Evolutionary conservation across 1,140 invertebrate species (phyloP).

Genomic region (Cardiocondyla obscurior): DNA sequence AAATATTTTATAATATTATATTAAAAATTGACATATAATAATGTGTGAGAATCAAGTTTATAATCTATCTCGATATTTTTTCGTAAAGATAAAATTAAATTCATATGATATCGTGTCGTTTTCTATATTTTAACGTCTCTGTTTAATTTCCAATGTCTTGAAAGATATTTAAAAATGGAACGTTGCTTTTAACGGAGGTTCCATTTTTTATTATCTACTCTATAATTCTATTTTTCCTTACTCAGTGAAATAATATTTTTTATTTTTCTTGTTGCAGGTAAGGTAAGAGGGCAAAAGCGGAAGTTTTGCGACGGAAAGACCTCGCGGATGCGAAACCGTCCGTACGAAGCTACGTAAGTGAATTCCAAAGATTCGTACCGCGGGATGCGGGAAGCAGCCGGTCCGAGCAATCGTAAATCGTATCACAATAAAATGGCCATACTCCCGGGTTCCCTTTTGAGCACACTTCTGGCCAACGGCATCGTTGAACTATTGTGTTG

Average conservation of each 20-base stretch:
- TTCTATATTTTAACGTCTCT: not conserved
- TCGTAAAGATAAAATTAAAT: not conserved
- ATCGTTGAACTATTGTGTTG: constrained; percentile 74
- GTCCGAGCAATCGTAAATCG: constrained; percentile 74
- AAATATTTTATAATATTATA: not conserved
- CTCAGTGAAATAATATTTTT: not conserved
- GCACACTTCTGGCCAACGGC: constrained; percentile 60
- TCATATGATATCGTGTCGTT: not conserved
- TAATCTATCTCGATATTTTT: not conserved
- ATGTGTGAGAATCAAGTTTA: not conserved
- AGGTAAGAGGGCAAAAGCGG: constrained; percentile 56
- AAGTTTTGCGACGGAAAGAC: not conserved
- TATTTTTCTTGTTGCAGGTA: constrained; percentile 66
- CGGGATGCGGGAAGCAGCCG: constrained; percentile 27
- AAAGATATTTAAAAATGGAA: not conserved
- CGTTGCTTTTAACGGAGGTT: not conserved
- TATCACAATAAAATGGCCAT: constrained; percentile 73
- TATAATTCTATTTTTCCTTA: not conserved
- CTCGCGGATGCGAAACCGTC: not conserved
- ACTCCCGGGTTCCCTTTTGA: constrained; percentile 61
- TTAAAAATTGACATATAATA: not conserved
- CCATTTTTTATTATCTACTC: not conserved
- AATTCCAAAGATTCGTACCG: constrained; percentile 47
- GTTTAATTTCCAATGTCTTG: no score
- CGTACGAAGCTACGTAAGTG: constrained; percentile 7